Evolutionary conservation across 1,140 invertebrate species (phyloP).

Genomic region (Scaptomyza pallida): DNA sequence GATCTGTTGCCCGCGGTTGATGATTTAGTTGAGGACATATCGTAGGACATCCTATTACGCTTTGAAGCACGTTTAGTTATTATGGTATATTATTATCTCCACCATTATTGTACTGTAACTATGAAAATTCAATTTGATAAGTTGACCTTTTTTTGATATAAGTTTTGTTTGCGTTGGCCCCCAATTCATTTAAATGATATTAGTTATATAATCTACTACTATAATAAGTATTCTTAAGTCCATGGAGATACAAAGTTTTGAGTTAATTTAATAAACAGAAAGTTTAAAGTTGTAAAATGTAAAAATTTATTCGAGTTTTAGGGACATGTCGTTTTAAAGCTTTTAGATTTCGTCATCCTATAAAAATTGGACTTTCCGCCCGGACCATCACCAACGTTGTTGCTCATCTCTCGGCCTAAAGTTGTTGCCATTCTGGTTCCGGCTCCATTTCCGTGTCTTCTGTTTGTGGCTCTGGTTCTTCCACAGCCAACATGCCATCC

Average conservation of each 20-base stretch:
- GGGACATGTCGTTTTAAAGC: too few relatives aligned
- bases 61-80: conserved; percentile 17
- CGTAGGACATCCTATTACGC: conserved; percentile 11
- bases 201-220: conserved; percentile 18
- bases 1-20: conserved; percentile 8
- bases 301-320: too few relatives aligned
- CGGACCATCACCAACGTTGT: too few relatives aligned
- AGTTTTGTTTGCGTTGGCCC: conserved; percentile 33
- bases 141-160: conserved; percentile 35
- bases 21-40: conserved; percentile 14
- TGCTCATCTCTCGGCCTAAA: too few relatives aligned
- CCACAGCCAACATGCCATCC: conserved; percentile 43
- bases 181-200: conserved; percentile 25
- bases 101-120: not conserved
- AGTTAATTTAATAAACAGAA: conserved; percentile 28
- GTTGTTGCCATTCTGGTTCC: too few relatives aligned
- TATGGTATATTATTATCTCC: not conserved
- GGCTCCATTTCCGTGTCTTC: too few relatives aligned
- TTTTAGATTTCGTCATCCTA: too few relatives aligned
- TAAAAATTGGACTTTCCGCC: not conserved
- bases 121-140: conserved; percentile 22
- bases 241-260: conserved; percentile 13
- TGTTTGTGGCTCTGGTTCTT: not conserved
- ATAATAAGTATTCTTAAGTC: conserved; percentile 26
- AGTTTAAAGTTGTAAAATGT: conserved; percentile 10